Conservation (phyloP, 2,797 vertebrate genomes). For the Picus viridis region DNA sequence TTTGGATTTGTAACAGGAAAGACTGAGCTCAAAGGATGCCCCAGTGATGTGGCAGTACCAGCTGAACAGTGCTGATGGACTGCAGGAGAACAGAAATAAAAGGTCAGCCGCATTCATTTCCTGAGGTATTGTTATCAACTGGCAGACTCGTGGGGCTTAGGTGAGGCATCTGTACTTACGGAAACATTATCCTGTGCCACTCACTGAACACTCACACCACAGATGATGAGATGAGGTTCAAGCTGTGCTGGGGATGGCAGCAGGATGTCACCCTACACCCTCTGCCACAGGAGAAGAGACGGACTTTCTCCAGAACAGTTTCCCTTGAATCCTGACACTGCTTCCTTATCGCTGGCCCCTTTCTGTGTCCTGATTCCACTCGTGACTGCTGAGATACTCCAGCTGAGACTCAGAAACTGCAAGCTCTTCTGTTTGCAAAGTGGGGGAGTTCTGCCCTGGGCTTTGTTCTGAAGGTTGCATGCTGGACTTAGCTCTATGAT, state of each 20-base stretch:
- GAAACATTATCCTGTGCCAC: neutral
- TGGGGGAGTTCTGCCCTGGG: neutral
- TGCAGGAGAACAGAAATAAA: neutral
- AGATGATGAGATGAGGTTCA: neutral
- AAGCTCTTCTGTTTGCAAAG: too few species aligned
- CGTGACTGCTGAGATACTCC: neutral
- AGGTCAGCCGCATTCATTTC: neutral
- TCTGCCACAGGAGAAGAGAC: neutral
- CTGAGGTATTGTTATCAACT: neutral
- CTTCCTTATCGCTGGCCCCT: neutral
- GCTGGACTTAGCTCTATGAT: neutral
- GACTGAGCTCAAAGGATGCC: neutral
- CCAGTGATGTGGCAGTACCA: rapidly evolving
- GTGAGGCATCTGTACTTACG: neutral
- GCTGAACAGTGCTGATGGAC: neutral
- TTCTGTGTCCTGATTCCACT: neutral
- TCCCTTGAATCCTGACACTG: neutral
- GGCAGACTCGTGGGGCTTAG: neutral
- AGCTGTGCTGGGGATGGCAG: neutral
- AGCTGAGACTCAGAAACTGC: neutral
- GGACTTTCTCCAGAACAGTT: neutral
- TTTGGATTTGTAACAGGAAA: neutral
- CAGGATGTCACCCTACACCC: neutral
- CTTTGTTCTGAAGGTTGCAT: rapidly evolving
- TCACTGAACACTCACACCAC: neutral